Evolutionary conservation across 2,113 vertebrate genomes (phyloP), one percentile per base, ranked within the genome.

Genomic region (Elaphurus davidianus): DNA sequence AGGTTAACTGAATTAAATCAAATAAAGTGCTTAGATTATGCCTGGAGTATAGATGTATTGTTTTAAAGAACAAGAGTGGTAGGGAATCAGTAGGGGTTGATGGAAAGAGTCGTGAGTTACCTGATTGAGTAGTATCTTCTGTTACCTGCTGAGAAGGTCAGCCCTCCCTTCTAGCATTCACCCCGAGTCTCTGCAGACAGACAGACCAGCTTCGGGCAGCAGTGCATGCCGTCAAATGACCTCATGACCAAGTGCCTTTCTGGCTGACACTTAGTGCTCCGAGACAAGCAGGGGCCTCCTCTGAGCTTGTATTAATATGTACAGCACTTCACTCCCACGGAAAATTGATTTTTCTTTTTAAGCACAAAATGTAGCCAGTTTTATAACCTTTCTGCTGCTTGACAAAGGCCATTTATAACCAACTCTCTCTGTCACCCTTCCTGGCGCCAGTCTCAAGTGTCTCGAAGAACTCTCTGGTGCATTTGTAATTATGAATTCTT

Each of bases 341-440:
- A 97, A 98, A 99, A 99, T 98, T 98, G 98, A 98, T 99, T 98
- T 99, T 98, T 96, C 97, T 99, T 98, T 98, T 98, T 98, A 98
- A 98, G 98, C 98, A 98, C 23, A 0, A 99, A 98, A 96, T 96
- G 96, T 79, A 97, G 98, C 0, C 0, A 0, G 85, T 98, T 98
- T 98, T 98, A 98, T 98, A 98, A 98, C 98, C 98, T 99, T 99
- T 98, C 98, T 96, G 95, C 95, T 59, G 92, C 93, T 97, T 98
- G 98, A 98, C 98, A 98, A 97, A 98, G 97, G 97, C 98, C 98
- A 96, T 99, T 99, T 99, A 98, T 99, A 98, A 98, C 97, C 97
- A 86, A 59, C 97, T 96, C 98, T 98, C 98, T 94, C 92, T 12
- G 13, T 96, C 92, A 97, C 98, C 97, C 96, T 96, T 91, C 85